Evolutionary conservation across 2,797 vertebrate genomes (phyloP), one percentile per base, ranked within the genome.

Genomic region (Acipenser oxyrinchus): DNA sequence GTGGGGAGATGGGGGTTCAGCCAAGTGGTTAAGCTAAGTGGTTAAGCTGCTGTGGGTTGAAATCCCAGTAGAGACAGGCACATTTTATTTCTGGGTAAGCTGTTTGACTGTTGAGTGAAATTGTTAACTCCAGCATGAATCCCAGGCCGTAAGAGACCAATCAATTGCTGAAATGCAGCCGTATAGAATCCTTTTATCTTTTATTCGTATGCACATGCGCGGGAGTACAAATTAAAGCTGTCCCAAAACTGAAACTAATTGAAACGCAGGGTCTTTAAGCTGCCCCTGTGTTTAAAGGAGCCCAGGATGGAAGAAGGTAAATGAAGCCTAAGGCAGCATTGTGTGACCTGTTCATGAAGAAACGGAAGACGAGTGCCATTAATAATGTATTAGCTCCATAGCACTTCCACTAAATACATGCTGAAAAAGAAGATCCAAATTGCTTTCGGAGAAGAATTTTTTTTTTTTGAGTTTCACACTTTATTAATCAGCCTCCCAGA

Each of bases 81-180:
- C 81, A 82, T 86, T 84, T 84, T 78, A 84, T 82, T 86, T 69
- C 81, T 73, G 81, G 84, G 86, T 82, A 78, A 82, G 75, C 77
- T 77, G 63, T 71, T 78, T 79, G 82, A 79, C 83, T 81, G 73
- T 75, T 69, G 83, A 84, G 87, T 83, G 75, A 77, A 86, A 88
- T 86, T 83, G 83, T 74, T 83, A 84, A 82, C 80, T 86, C 69
- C 84, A 83, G 79, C 83, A 83, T 85, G 81, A 85, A 86, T 79
- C 83, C 75, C 75, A 1, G 62, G 79, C 77, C 79, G 80, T 74
- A 70, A 71, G 72, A 81, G 82, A 84, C 81, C 86, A 84, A 89
- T 86, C 82, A 86, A 77, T 75, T 79, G 81, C 79, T 79, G 77
- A 83, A 81, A 83, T 74, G 72, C 68, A 70, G 62, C 52, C 74